Base-by-base conservation (phyloP, 2,113 vertebrate genomes). In the Casuarius casuarius region DNA sequence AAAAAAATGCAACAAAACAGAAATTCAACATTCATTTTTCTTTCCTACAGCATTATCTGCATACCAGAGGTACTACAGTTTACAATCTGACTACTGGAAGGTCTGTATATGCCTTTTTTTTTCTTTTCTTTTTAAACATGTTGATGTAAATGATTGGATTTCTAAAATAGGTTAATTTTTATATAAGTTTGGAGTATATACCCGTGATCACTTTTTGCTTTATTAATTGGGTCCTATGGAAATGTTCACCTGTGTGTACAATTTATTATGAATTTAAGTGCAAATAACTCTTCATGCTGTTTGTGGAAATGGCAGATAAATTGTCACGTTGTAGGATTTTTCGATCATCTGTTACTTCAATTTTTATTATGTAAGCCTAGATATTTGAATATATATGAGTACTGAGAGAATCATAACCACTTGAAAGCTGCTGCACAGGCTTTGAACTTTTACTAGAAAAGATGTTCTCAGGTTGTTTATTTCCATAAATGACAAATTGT, bases 1-100 rank as follows among this genome's bases (percentile, higher is more conserved):
- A 38, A 68, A 71, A 84, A 93, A 91, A 89, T 81, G 84, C 58
- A 95, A 82, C 77, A 78, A 92, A 95, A 89, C 38, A 65, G 56
- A 33, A 95, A 94, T 79, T 96, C 58, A 97, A 87, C 67, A 62
- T 91, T 82, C n/a, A 14, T 93, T 97, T 97, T 97, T 97, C 68
- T 96, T 76, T 96, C 68, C 96, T 97, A 65, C 97, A 99, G 99
- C 99, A 98, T 99, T 99, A 99, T 99, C 99, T 98, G 99, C 99
- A 98, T 99, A 99, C 99, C 99, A 99, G 99, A 99, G 99, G 98
- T 99, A 99, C 99, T 99, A 99, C 99, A 99, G 98, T 99, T 99
- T 99, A 99, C 99, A 99, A 97, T 98, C 98, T 97, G 99, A 99
- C 98, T 99, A 99, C 99, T 99, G 99, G 99, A 99, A 99, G 99